phyloP scores from a whole-genome alignment of 2,888 invertebrate species.

The Tortricodes alternella region DNA sequence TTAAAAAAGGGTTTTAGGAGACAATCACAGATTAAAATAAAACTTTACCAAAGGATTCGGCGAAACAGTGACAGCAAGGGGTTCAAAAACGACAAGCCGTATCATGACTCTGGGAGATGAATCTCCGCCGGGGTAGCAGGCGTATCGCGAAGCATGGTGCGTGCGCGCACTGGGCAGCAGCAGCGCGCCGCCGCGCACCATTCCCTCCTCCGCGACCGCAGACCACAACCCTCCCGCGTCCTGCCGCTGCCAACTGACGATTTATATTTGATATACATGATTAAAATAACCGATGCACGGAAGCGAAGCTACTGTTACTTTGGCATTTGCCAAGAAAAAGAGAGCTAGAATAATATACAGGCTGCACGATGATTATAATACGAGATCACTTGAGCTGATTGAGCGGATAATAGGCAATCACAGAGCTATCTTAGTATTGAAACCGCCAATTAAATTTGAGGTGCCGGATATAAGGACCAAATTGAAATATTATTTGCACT shows the following conservation, averaged over 20 bases:
- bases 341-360: too few relatives aligned
- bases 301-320: neutral
- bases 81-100: constrained; percentile 85
- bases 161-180: constrained; percentile 82
- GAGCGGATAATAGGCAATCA: too few relatives aligned
- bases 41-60: constrained; percentile 84
- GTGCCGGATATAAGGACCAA: too few relatives aligned
- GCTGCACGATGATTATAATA: too few relatives aligned
- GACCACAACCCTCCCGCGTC: constrained; percentile 67
- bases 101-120: constrained; percentile 85
- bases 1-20: too few relatives aligned
- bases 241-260: constrained; percentile 74
- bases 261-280: constrained; percentile 31
- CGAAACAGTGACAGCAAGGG: constrained; percentile 84
- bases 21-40: too few relatives aligned
- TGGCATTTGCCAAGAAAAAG: too few relatives aligned
- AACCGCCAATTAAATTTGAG: too few relatives aligned
- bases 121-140: constrained; percentile 87
- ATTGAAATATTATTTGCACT: too few relatives aligned
- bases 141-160: constrained; percentile 86
- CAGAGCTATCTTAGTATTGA: too few relatives aligned
- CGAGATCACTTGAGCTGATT: too few relatives aligned
- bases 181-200: constrained; percentile 62
- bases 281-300: neutral
- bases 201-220: constrained; percentile 58